Evolutionary conservation across 2,113 vertebrate species (phyloP), one percentile per base, ranked within the genome.

Genomic region (Corydoras maculifer): DNA sequence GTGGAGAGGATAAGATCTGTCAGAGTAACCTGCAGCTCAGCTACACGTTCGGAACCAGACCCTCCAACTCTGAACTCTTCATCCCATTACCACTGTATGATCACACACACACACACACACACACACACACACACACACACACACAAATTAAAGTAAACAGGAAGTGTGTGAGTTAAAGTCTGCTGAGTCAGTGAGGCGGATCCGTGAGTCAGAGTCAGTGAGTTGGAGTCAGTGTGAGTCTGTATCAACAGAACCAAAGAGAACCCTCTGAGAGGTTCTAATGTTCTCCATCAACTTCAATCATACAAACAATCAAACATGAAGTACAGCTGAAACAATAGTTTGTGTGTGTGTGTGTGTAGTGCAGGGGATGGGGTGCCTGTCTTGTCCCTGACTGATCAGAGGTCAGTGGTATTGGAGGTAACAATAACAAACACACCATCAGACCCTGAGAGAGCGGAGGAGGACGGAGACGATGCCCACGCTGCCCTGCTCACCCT

Each of bases 1-100:
- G 96, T 25, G 96, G 95, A 13, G 83, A 78, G 0, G 96, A 98
- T 86, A 93, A 91, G 81, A 91, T 95, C 77, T 98, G 96, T 79
- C 95, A 97, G 86, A 98, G 96, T 86, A 96, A 98, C 80, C 84
- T 98, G 76, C 90, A 91, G 88, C 87, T 98, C 63, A 73, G 5
- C 18, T 90, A 90, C 76, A 90, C 84, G 73, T 98, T 94, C 84
- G 91, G 92, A 49, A 83, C 90, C 18, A 88, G 90, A 60, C 65
- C 87, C 1, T 81, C 87, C 0, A 83, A 62, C 74, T 85, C 86
- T 0, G 91, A 93, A 66, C 54, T 80, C 14, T 98, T 96, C 87
- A 82, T 84, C 59, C 91, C 92, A 66, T 86, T 98, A 79, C 91
- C 92, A 76, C 81, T 84, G 95, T 97, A 67, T 82, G 85, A 14